Evolutionary conservation across 2,888 invertebrate species (phyloP).

Genomic region (Agrotis ipsilon): DNA sequence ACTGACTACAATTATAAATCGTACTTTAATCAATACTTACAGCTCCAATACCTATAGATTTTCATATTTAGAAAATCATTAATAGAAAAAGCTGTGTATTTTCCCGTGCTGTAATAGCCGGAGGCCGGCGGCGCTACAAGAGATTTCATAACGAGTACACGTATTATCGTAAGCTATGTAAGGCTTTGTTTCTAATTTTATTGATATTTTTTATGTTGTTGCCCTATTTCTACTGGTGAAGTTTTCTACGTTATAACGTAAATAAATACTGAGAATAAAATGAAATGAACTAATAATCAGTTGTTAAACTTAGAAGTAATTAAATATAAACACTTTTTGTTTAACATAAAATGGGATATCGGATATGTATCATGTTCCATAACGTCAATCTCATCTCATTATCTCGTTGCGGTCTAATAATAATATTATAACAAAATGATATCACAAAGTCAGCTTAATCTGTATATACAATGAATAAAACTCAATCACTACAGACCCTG

Average conservation of each 20-base stretch:
- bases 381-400: too few relatives aligned
- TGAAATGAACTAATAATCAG: too few relatives aligned
- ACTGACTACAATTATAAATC: too few relatives aligned
- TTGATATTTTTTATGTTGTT: not conserved
- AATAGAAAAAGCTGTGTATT: not conserved
- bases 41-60: not conserved
- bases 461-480: not conserved
- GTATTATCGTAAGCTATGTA: constrained; percentile 5
- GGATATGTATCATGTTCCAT: too few relatives aligned
- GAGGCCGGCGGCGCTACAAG: not conserved
- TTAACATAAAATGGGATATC: too few relatives aligned
- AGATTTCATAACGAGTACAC: constrained; percentile 35
- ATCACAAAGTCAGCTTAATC: not conserved
- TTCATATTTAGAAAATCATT: not conserved
- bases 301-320: too few relatives aligned
- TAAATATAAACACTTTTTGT: too few relatives aligned
- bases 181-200: constrained; percentile 11
- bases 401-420: too few relatives aligned
- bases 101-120: not conserved
- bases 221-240: not conserved
- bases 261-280: not conserved
- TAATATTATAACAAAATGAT: too few relatives aligned
- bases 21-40: not conserved
- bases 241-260: not conserved
- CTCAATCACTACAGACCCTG: constrained; percentile 14